phyloP scores from a whole-genome alignment of 2,113 vertebrate species.

The Chascanopsetta lugubris region DNA sequence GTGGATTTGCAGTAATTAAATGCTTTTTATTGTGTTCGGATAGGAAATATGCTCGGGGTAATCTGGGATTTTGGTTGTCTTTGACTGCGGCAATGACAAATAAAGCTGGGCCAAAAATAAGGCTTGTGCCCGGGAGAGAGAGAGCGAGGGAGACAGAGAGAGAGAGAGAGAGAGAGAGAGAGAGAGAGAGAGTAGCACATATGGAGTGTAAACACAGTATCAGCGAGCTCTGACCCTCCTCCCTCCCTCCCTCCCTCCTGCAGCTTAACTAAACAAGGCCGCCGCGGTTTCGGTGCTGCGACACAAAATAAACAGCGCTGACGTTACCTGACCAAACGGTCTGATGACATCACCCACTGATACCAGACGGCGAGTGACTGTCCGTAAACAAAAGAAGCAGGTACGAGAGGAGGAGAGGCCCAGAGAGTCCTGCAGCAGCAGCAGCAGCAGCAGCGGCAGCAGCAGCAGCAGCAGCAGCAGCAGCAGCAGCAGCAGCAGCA shows the following conservation, averaged over 20 bases:
- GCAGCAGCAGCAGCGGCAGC: too few relatives aligned
- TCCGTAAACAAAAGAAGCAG: constrained; percentile 44
- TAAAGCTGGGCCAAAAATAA: constrained; percentile 53
- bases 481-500: constrained; percentile 12
- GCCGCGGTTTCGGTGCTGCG: constrained; percentile 70
- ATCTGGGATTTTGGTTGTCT: constrained; percentile 57
- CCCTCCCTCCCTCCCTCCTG: constrained; percentile 46
- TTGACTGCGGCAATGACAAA: constrained; percentile 63
- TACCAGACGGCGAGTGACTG: constrained; percentile 67
- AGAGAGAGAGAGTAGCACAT: constrained; percentile 19
- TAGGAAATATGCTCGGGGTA: constrained; percentile 40
- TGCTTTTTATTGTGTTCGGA: constrained; percentile 31
- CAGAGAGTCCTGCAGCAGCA: too few relatives aligned
- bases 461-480: too few relatives aligned
- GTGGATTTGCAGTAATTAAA: constrained; percentile 42
- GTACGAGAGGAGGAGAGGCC: constrained; percentile 1
- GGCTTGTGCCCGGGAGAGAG: constrained; percentile 51
- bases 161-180: constrained; percentile 4
- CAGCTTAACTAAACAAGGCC: constrained; percentile 73
- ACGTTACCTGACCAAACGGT: constrained; percentile 70
- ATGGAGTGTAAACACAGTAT: constrained; percentile 67
- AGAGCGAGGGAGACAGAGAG: constrained; percentile 18
- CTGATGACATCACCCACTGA: constrained; percentile 77
- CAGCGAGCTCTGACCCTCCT: constrained; percentile 45
- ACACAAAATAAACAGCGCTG: constrained; percentile 76